A percentile compares a stretch with the other conserved stretches of the same genome.
phyloP scores from a whole-genome alignment of 2,797 vertebrate genomes.

The Gadopsis marmoratus region DNA sequence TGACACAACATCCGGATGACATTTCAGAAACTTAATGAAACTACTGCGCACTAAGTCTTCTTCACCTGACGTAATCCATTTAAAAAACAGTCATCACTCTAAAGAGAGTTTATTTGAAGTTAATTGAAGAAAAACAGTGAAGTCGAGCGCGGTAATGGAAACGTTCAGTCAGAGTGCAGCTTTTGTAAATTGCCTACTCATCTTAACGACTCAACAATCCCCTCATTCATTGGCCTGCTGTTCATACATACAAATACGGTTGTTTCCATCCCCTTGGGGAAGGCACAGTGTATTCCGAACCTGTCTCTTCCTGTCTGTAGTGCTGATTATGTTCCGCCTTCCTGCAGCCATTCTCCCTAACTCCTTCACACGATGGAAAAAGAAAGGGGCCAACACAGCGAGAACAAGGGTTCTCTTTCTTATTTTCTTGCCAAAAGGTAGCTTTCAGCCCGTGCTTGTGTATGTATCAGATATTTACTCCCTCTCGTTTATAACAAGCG shows the following conservation, averaged over 20 bases:
- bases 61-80: constrained; percentile 27
- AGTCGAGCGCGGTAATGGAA: constrained; percentile 24
- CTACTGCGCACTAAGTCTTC: constrained; percentile 23
- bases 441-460: constrained; percentile 20
- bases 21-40: constrained; percentile 58
- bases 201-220: constrained; percentile 42
- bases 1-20: constrained; percentile 55
- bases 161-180: constrained; percentile 41
- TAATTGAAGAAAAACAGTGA: constrained; percentile 38
- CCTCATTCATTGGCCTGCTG: constrained; percentile 42
- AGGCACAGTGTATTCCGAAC: constrained; percentile 34
- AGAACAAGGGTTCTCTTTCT: constrained; percentile 41
- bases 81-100: constrained; percentile 38
- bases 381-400: constrained; percentile 6
- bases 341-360: constrained; percentile 44
- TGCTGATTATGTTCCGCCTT: constrained; percentile 49
- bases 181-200: constrained; percentile 30
- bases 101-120: constrained; percentile 43
- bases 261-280: constrained; percentile 46
- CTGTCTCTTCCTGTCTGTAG: constrained; percentile 40
- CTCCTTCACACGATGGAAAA: constrained; percentile 31
- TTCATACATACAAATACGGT: constrained; percentile 37
- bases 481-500: constrained; percentile 27
- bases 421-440: constrained; percentile 43
- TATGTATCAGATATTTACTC: constrained; percentile 50